phyloP scores from a whole-genome alignment of 1,140 invertebrate species.

The Anadara kagoshimensis region DNA sequence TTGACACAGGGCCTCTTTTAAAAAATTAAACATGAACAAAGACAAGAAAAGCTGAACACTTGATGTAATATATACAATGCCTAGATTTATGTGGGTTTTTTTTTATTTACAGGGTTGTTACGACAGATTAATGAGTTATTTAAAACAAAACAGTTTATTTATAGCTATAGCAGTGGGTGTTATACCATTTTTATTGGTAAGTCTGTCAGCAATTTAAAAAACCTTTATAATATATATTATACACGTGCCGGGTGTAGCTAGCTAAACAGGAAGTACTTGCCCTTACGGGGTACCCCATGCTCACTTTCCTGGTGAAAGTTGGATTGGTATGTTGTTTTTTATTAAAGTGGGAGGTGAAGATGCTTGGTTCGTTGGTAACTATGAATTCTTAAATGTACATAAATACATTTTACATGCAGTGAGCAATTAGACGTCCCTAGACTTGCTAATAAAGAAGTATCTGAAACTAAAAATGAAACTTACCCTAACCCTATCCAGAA shows the following conservation, averaged over 20 bases:
- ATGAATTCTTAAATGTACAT: no score
- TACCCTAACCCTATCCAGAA: no score
- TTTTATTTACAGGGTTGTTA: constrained; percentile 38
- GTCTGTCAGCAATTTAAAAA: not conserved
- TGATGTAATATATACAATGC: no score
- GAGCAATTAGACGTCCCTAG: no score
- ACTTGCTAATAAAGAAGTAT: no score
- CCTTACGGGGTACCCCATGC: not conserved
- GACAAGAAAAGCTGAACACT: no score
- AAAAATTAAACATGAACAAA: no score
- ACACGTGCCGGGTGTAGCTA: no score
- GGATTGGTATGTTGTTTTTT: not conserved
- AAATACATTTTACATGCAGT: no score
- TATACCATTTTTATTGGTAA: constrained; percentile 37
- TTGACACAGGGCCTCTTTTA: no score
- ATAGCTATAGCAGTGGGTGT: constrained; percentile 31
- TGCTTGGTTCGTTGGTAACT: not conserved
- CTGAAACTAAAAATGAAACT: no score
- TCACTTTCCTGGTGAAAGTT: not conserved
- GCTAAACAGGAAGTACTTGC: not conserved
- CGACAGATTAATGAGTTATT: constrained; percentile 31
- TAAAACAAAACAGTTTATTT: constrained; percentile 33
- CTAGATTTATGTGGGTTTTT: no score
- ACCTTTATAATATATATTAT: not conserved
- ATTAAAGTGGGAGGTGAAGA: not conserved